A percentile compares a stretch with the other conserved stretches of the same genome.
These are phyloP conservation scores for Volucella zonaria DNA, from an alignment of 2,888 invertebrate species.

Conservation along the genomic window DNA sequence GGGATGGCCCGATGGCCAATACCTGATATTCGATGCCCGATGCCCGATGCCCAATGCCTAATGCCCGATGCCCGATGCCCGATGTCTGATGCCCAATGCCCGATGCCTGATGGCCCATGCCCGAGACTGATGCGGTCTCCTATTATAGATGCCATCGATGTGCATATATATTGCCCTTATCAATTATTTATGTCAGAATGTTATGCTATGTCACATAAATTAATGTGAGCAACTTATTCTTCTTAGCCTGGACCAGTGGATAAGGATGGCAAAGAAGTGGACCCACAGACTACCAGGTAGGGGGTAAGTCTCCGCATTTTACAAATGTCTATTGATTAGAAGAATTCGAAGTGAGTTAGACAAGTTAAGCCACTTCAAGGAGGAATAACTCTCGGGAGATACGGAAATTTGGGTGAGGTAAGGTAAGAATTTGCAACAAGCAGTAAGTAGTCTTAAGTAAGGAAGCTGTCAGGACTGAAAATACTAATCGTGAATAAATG, in stretches of 20 bases:
- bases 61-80: not conserved
- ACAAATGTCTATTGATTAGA: too few species aligned
- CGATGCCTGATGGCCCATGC: not conserved
- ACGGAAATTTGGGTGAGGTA: too few species aligned
- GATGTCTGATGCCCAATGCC: not conserved
- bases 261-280: not conserved
- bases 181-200: slow-evolving; percentile 82
- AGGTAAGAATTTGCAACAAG: too few species aligned
- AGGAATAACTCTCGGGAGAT: too few species aligned
- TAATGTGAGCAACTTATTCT: slow-evolving; percentile 80
- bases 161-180: slow-evolving; percentile 76
- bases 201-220: slow-evolving; percentile 81
- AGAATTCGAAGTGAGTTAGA: too few species aligned
- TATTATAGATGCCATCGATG: slow-evolving; percentile 22
- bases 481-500: too few species aligned
- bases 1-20: slow-evolving; percentile 12
- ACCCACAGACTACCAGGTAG: too few species aligned
- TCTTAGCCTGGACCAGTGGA: slow-evolving; percentile 1
- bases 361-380: too few species aligned
- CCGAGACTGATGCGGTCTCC: slow-evolving; percentile 24
- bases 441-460: too few species aligned
- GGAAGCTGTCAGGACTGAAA: too few species aligned
- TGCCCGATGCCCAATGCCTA: not conserved
- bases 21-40: too few species aligned
- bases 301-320: too few species aligned